These are phyloP conservation scores for Drosophila bipectinata DNA, from an alignment of 1,140 invertebrate species.

Conservation along the genomic window DNA sequence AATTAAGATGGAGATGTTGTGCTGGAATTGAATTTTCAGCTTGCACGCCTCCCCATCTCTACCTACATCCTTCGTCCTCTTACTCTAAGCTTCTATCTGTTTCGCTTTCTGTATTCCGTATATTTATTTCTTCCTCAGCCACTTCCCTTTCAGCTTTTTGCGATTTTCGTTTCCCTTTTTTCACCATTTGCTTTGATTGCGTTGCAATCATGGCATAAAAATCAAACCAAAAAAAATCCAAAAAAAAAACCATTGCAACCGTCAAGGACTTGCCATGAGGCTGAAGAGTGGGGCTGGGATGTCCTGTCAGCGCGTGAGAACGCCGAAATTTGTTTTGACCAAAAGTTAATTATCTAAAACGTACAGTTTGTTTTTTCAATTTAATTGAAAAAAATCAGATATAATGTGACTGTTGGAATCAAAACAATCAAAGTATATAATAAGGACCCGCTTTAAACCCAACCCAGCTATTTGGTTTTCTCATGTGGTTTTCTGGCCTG, in stretches of 20 bases:
- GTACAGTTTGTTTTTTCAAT: constrained; percentile 49
- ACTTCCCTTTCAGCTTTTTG: constrained; percentile 21
- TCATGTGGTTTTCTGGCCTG: too few species aligned
- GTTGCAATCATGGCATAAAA: constrained; percentile 76
- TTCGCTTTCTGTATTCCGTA: constrained; percentile 23
- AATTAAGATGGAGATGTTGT: constrained; percentile 81
- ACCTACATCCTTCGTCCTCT: neutral
- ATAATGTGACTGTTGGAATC: too few species aligned
- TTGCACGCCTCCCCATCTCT: constrained; percentile 9
- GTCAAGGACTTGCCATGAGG: neutral
- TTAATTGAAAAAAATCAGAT: neutral
- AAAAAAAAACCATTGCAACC: constrained; percentile 20
- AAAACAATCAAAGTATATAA: too few species aligned
- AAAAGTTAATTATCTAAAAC: constrained; percentile 81
- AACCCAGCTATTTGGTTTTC: neutral
- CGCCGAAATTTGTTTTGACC: constrained; percentile 63
- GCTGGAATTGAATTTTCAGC: constrained; percentile 78
- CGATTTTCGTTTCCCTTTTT: constrained; percentile 62
- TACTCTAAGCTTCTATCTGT: constrained; percentile 4
- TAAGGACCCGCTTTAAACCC: too few species aligned
- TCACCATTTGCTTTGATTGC: constrained; percentile 69
- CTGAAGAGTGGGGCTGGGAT: constrained; percentile 27
- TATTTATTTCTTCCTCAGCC: constrained; percentile 18
- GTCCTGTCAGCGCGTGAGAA: constrained; percentile 55
- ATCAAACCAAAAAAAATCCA: constrained; percentile 47